These are phyloP conservation scores for Diabrotica balteata DNA, from an alignment of 2,888 invertebrate species.

Conservation along the genomic window DNA sequence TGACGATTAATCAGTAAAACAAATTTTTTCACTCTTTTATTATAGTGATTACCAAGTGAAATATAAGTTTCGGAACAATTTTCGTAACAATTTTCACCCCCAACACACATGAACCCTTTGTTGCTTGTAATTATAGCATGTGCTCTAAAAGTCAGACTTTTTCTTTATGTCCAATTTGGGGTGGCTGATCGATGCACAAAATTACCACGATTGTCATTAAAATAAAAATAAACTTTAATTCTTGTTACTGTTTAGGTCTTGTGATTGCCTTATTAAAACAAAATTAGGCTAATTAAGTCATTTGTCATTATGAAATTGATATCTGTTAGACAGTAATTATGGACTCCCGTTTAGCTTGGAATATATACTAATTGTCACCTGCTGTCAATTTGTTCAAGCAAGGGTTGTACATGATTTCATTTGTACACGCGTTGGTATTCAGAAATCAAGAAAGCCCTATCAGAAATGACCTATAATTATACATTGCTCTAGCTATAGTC, in stretches of 20 bases:
- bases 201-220: slow-evolving; percentile 51
- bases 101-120: slow-evolving; percentile 16
- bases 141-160: slow-evolving; percentile 1
- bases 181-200: slow-evolving; percentile 26
- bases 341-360: slow-evolving; percentile 33
- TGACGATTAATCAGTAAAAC: too few relatives aligned
- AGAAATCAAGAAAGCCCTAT: slow-evolving; percentile 26
- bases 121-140: slow-evolving; percentile 15
- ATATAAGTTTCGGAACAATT: too few relatives aligned
- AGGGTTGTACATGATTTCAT: slow-evolving; percentile 38
- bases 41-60: too few relatives aligned
- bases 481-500: slow-evolving; percentile 8
- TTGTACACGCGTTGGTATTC: slow-evolving; percentile 35
- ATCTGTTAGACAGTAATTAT: slow-evolving; percentile 32
- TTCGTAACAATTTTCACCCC: slow-evolving; percentile 1
- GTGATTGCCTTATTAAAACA: slow-evolving; percentile 48
- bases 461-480: slow-evolving; percentile 22
- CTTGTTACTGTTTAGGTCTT: slow-evolving; percentile 19
- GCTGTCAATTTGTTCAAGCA: slow-evolving; percentile 37
- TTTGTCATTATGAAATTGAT: slow-evolving; percentile 50
- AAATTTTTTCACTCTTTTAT: too few relatives aligned
- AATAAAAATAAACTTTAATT: slow-evolving; percentile 38
- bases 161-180: slow-evolving; percentile 8
- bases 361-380: slow-evolving; percentile 45
- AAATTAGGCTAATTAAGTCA: slow-evolving; percentile 54